These are phyloP conservation scores for Andinoacara biseriatus DNA, from an alignment of 2,113 vertebrate genomes.

Conservation along the genomic window DNA sequence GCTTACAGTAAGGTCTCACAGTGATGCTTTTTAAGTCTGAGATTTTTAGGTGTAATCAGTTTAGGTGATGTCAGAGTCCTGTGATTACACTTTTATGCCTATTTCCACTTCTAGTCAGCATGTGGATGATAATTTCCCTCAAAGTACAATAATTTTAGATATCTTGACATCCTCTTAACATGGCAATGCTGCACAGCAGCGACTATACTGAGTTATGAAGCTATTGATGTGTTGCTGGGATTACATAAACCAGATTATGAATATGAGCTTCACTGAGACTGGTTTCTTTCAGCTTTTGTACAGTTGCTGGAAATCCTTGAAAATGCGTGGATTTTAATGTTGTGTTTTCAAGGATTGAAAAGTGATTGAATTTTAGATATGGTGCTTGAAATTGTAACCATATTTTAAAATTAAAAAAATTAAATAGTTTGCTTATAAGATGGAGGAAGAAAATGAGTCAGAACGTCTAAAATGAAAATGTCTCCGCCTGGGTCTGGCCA, in stretches of 20 bases:
- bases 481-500: too few relatives aligned
- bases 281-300: background rate
- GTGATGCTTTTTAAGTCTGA: background rate
- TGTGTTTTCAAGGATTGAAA: too few relatives aligned
- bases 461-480: too few relatives aligned
- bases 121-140: background rate
- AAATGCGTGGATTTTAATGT: too few relatives aligned
- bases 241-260: too few relatives aligned
- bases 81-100: background rate
- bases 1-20: background rate
- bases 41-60: background rate
- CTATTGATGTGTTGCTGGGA: too few relatives aligned
- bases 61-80: background rate
- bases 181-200: background rate
- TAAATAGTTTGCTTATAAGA: too few relatives aligned
- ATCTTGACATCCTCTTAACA: background rate
- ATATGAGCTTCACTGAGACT: background rate
- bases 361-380: too few relatives aligned
- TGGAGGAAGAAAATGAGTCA: too few relatives aligned
- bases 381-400: too few relatives aligned
- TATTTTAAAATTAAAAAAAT: too few relatives aligned
- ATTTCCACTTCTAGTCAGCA: background rate
- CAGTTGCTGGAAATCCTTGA: too few relatives aligned
- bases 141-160: background rate
- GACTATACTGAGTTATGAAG: background rate